These are phyloP conservation scores for Plemyria rubiginata DNA, from an alignment of 2,888 invertebrate genomes.

Conservation along the genomic window DNA sequence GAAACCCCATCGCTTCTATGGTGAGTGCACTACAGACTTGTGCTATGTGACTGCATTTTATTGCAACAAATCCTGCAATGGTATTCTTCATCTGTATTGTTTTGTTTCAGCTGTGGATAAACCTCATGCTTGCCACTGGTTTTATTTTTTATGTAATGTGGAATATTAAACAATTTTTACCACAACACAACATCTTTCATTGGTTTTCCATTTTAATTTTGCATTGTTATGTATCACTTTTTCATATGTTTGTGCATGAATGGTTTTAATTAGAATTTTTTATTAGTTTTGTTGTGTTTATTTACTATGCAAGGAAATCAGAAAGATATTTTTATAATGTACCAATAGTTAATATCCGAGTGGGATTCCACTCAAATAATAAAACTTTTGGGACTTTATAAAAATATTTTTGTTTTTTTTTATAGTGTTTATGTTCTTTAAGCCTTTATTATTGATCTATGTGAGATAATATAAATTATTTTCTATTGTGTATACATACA, in stretches of 20 bases:
- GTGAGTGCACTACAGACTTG: slow-evolving; percentile 63
- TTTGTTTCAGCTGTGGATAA: slow-evolving; percentile 71
- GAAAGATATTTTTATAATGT: too few relatives aligned
- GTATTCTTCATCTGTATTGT: slow-evolving; percentile 48
- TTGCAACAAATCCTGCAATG: slow-evolving; percentile 36
- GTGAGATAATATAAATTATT: too few relatives aligned
- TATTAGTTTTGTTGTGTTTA: slow-evolving; percentile 17
- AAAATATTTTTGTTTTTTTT: too few relatives aligned
- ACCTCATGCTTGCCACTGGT: slow-evolving; percentile 59
- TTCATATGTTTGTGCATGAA: slow-evolving; percentile 20
- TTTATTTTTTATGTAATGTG: slow-evolving; percentile 48
- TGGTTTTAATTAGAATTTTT: slow-evolving; percentile 14
- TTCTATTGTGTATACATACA: too few relatives aligned
- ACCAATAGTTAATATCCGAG: too few relatives aligned
- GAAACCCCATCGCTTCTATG: slow-evolving; percentile 81
- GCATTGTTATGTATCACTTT: slow-evolving; percentile 9
- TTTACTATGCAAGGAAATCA: too few relatives aligned
- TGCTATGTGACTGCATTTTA: slow-evolving; percentile 40
- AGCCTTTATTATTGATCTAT: too few relatives aligned
- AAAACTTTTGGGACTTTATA: too few relatives aligned
- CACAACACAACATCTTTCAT: slow-evolving; percentile 45
- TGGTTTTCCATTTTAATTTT: slow-evolving; percentile 44
- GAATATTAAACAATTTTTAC: slow-evolving; percentile 43
- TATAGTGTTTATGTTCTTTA: too few relatives aligned
- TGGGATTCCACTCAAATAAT: too few relatives aligned